Percentiles rank a stretch among this genome's conserved stretches.
phyloP scores from a whole-genome alignment of 1,140 invertebrate species.

The Galleria mellonella region DNA sequence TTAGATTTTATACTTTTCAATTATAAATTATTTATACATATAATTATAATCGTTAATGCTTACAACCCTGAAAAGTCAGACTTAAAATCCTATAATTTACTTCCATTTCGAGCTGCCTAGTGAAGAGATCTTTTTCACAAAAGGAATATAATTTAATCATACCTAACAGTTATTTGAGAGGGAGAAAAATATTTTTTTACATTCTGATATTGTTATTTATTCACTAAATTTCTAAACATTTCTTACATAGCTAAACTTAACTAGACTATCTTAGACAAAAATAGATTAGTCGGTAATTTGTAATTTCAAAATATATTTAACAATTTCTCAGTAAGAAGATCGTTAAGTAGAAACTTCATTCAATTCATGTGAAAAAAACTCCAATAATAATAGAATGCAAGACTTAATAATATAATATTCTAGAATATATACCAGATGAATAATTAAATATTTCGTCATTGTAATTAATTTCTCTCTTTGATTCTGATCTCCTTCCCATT shows the following conservation, averaged over 20 bases:
- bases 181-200: background rate
- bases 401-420: too few relatives aligned
- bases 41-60: slow-evolving; percentile 12
- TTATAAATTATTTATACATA: slow-evolving; percentile 1
- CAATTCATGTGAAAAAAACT: too few relatives aligned
- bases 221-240: slow-evolving; percentile 1
- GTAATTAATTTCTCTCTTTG: too few relatives aligned
- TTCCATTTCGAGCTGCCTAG: slow-evolving; percentile 12
- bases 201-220: background rate
- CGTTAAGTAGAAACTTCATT: too few relatives aligned
- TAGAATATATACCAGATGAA: too few relatives aligned
- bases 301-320: too few relatives aligned
- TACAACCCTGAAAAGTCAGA: slow-evolving; percentile 35
- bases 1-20: background rate
- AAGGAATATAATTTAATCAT: slow-evolving; percentile 1
- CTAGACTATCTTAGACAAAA: slow-evolving; percentile 6
- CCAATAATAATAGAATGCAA: too few relatives aligned
- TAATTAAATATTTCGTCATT: too few relatives aligned
- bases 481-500: too few relatives aligned
- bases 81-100: slow-evolving; percentile 25
- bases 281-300: slow-evolving; percentile 5
- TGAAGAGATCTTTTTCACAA: slow-evolving; percentile 5
- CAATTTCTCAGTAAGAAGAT: too few relatives aligned
- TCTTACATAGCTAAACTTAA: too few relatives aligned
- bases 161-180: background rate